Base-by-base conservation (phyloP, 2,888 invertebrate genomes). In the Pandemis heparana region DNA sequence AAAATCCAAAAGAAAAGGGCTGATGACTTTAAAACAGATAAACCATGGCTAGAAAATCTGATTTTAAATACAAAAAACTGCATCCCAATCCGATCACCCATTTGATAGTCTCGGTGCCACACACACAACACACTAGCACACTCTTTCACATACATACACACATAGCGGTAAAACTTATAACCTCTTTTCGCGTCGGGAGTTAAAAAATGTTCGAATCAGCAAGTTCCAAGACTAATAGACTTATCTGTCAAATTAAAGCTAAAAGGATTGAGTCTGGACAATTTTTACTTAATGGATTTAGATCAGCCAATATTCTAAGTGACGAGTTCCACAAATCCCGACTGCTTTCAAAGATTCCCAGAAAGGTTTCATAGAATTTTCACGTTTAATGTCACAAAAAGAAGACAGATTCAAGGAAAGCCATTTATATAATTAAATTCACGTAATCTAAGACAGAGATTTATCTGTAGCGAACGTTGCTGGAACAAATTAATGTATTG, bases 371-470 rank as follows among this genome's bases (percentile, higher is more conserved):
- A 69, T 64, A 23, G 48, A 70, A 74, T 65, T 62, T 68, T 72
- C 60, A 69, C 68, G 59, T 73, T 64, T 51, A 60, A 51, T 23
- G 70, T 67, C 75, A 68, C 75, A 66, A 71, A 71, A 71, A 75
- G 78, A 70, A 71, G 71, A 76, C 73, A 69, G 65, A 82, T 81
- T 83, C 77, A 77, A 81, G 79, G 77, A 79, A 77, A 74, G 53
- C 76, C 77, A 77, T 80, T 83, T 77, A 77, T 70, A 75, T 80
- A 80, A 83, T 82, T 82, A 78, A 75, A 77, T 79, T 77, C 75
- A 73, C 65, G 69, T 75, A 78, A 79, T 76, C 75, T 77, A 78
- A 74, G 77, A 76, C 75, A 79, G 72, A 63, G 67, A 78, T 76
- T 76, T 77, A 78, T 77, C 69, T 74, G 53, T 71, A 61, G 48